A percentile compares a stretch with the other conserved stretches of the same genome.
Conservation (phyloP, 2,113 vertebrate genomes). For the Albula glossodonta region DNA sequence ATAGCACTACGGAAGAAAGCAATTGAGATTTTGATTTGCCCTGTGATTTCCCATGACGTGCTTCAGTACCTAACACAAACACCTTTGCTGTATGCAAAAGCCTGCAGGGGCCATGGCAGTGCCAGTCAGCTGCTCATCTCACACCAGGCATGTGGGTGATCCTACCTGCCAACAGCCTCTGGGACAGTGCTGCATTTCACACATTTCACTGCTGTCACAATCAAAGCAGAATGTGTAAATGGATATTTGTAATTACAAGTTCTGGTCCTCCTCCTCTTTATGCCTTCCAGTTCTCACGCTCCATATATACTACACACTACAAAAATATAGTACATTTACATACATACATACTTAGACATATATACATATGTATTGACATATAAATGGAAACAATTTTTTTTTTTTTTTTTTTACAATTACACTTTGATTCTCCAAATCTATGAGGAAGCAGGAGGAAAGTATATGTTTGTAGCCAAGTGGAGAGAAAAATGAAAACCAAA, state of each 20-base stretch:
- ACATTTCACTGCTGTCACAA: neutral
- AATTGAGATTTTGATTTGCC: neutral
- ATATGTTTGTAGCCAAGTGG: too few relatives aligned
- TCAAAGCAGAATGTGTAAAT: neutral
- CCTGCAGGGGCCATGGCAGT: neutral
- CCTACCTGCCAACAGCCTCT: slow-evolving; percentile 24
- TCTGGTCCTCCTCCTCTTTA: neutral
- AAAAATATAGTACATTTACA: too few relatives aligned
- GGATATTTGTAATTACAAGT: neutral
- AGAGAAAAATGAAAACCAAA: neutral
- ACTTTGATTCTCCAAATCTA: neutral
- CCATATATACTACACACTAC: too few relatives aligned
- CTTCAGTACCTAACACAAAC: neutral
- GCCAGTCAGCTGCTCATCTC: slow-evolving; percentile 11
- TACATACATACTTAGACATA: too few relatives aligned
- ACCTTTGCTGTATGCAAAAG: neutral
- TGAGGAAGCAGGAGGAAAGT: neutral
- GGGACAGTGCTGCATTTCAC: neutral
- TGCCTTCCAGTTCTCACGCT: neutral
- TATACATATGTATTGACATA: too few relatives aligned
- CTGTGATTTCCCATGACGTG: neutral
- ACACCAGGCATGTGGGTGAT: neutral
- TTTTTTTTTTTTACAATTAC: neutral
- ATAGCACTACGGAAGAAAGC: neutral
- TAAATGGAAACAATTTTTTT: neutral